These are phyloP conservation scores for Dasyurus viverrinus DNA, from an alignment of 2,113 vertebrate genomes.

Conservation along the genomic window DNA sequence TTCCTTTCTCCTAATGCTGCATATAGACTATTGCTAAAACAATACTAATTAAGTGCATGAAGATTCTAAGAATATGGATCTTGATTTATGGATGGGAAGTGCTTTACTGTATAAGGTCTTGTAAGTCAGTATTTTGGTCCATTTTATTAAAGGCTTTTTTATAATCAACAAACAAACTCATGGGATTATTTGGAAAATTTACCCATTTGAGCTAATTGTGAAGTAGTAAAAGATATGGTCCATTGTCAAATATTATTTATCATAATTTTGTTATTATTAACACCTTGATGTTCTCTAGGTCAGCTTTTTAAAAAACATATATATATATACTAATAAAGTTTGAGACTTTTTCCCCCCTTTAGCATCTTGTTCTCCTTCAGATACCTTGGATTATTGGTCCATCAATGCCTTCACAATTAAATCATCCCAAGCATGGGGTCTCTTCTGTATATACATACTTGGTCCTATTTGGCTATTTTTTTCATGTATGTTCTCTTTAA, in stretches of 20 bases:
- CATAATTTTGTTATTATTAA: background rate
- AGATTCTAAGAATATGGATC: background rate
- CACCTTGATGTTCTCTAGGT: background rate
- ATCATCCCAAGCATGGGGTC: background rate
- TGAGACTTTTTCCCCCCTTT: background rate
- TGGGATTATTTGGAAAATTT: too few species aligned
- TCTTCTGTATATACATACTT: background rate
- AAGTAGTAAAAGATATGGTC: background rate
- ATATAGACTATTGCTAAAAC: slow-evolving; percentile 45
- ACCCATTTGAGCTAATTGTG: background rate
- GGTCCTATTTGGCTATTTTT: background rate
- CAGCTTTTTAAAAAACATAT: background rate
- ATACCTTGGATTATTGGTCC: background rate
- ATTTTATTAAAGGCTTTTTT: background rate
- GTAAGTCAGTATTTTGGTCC: background rate
- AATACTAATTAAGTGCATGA: slow-evolving; percentile 42
- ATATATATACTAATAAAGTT: background rate
- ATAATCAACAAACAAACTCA: too few species aligned
- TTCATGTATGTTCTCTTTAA: background rate
- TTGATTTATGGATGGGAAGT: background rate
- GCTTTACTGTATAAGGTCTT: background rate
- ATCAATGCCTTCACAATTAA: background rate
- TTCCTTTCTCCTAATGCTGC: background rate
- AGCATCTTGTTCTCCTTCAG: background rate
- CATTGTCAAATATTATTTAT: background rate